Base-by-base conservation (phyloP, 2,113 vertebrate species). In the Perccottus glenii region DNA sequence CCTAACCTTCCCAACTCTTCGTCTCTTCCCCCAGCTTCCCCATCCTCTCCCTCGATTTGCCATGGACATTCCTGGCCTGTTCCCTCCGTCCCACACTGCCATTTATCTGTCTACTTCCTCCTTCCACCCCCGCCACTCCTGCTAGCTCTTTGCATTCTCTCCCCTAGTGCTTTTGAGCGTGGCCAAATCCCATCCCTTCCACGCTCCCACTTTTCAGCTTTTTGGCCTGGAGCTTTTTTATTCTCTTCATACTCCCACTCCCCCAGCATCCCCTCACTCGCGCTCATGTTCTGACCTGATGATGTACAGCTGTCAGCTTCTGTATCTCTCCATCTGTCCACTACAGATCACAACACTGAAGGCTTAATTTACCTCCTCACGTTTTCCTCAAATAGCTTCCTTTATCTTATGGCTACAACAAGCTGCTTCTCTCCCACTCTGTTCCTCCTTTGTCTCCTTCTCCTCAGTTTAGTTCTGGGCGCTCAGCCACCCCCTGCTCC, bases 151-250 rank as follows among this genome's bases (percentile, higher is more conserved):
- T 40, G 38, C 32, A 40, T 52, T 61, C 19, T 68, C 49, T 15
- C 75, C 43, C 52, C 36, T 63, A 64, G 52, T 82, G 59, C 75
- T 75, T 84, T 75, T 62, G 52, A 85, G 74, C 33, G 8, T 66
- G 38, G 68, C 73, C 83, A 87, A 85, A 89, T 85, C 75, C 62
- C 73, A 76, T 84, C 65, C 61, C 59, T 62, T 84, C 77, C 81
- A 77, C 81, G 63, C 83, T 84, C 78, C 80, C 74, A 71, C 82
- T 88, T 84, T 79, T 82, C 44, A 46, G 60, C 73, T 66, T 70
- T 55, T 70, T 50, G 48, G 65, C 70, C 76, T 73, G 66, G 78
- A 75, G 80, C 68, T 65, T 79, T 80, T 55, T 78, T 69, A 83
- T 87, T 82, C 55, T 82, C 70, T 68, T 59, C 77, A 60, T 36